Evolutionary conservation across 2,888 invertebrate species (phyloP), one percentile per base, ranked within the genome.

Genomic region (Orthosia incerta): DNA sequence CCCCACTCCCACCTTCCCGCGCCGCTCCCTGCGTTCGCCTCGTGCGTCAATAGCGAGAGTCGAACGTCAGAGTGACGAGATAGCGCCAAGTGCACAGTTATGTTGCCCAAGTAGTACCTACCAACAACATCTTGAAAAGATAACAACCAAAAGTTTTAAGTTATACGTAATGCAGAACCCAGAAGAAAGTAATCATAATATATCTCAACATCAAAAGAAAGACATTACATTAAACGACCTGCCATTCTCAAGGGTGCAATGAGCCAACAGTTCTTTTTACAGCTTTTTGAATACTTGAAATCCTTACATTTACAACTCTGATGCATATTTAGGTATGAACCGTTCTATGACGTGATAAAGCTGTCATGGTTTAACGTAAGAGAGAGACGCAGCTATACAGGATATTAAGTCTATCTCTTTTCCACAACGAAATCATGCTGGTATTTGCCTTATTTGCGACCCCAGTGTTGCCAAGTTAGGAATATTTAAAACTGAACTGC

Each of bases 201-300:
- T 45, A 18, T 11, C 3, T 0, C 16, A 48, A 60, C 62, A 61
- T 45, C 5, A 61, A 39, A 68, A 53, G 20, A 45, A 60, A 57
- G 12, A 26, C n/a, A n/a, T n/a, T n/a, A n/a, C n/a, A 55, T 50
- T 51, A 26, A 68, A 48, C 20, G 5, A 18, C 50, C n/a, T 51
- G 39, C 2, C 4, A 31, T 31, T 20, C 76, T 53, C 68, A 50
- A 55, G 56, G 45, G 69, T 53, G 4, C 39, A 20, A 57, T 68
- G 61, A 57, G 66, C 18, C 55, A 46, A 39, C 60, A 13, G 13
- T 50, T 39, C 31, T 20, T 56, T 75, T 57, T 31, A 76, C 26
- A 20, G 18, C n/a, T 53, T 50, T 48, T 56, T n/a, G 13, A 56
- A 63, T 50, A 63, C 48, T 73, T 66, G 1, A n/a, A n/a, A 13